A percentile compares a stretch with the other conserved stretches of the same genome.
These are phyloP conservation scores for Fulica atra DNA, from an alignment of 2,113 vertebrate species.

Conservation along the genomic window DNA sequence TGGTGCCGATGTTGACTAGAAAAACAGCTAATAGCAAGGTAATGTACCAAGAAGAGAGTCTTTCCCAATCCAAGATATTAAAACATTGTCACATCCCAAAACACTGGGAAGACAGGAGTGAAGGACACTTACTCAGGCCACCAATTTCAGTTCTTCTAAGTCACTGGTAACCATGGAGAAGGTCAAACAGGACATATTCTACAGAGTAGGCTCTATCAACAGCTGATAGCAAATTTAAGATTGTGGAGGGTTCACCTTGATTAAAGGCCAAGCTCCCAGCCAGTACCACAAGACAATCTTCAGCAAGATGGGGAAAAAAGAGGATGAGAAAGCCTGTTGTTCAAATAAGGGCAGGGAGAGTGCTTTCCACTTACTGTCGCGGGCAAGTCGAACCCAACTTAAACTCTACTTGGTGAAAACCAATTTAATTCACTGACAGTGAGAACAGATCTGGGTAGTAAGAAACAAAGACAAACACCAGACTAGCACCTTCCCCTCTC, in stretches of 20 bases:
- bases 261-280: background rate
- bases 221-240: background rate
- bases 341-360: background rate
- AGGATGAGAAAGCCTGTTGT: background rate
- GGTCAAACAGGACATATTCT: rapidly evolving
- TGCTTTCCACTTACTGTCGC: background rate
- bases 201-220: background rate
- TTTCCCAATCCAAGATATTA: background rate
- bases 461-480: background rate
- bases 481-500: rapidly evolving
- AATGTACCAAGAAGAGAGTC: background rate
- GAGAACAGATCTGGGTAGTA: rapidly evolving
- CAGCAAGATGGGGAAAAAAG: background rate
- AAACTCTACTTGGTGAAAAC: rapidly evolving
- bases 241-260: background rate
- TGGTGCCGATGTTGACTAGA: background rate
- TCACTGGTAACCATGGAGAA: background rate
- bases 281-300: no score
- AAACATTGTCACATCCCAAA: background rate
- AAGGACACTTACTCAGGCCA: background rate
- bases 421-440: rapidly evolving
- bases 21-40: background rate
- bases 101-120: background rate
- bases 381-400: background rate
- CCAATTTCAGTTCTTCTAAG: background rate